Conservation (phyloP, 2,888 invertebrate species). For the Aphodius sticticus region DNA sequence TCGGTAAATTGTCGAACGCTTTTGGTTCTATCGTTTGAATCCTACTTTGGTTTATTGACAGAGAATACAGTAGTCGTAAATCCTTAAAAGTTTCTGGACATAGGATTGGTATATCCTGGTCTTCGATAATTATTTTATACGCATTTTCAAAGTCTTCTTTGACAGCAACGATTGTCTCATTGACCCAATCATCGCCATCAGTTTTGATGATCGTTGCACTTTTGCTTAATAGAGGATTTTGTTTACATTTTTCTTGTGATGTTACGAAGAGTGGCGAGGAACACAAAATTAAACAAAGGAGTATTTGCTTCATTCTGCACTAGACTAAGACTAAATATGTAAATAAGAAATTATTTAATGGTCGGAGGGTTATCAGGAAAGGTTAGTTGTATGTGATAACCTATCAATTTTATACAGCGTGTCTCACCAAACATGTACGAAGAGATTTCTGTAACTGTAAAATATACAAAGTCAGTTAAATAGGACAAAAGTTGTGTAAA, state of each 20-base stretch:
- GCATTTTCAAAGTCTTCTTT: constrained; percentile 36
- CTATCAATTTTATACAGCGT: neutral
- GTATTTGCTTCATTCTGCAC: neutral
- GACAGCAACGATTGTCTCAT: neutral
- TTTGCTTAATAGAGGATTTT: neutral
- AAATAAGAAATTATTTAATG: neutral
- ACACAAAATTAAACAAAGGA: neutral
- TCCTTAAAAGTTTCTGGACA: constrained; percentile 36
- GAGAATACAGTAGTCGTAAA: constrained; percentile 37
- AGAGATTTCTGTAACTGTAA: too few relatives aligned
- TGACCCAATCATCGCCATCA: neutral
- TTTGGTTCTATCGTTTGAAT: constrained; percentile 47
- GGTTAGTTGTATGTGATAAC: neutral
- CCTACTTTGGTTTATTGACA: constrained; percentile 45
- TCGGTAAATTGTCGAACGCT: constrained; percentile 50
- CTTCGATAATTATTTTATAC: constrained; percentile 37
- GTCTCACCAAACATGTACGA: too few relatives aligned
- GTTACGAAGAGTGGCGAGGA: neutral
- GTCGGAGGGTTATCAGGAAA: neutral
- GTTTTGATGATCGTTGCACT: neutral
- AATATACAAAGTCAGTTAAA: too few relatives aligned
- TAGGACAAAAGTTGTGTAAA: too few relatives aligned
- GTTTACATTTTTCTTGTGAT: neutral
- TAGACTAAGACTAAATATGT: neutral
- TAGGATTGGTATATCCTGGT: constrained; percentile 37